Conservation (phyloP, 92 coral and sea anemone genomes). For the Ricordea florida region DNA sequence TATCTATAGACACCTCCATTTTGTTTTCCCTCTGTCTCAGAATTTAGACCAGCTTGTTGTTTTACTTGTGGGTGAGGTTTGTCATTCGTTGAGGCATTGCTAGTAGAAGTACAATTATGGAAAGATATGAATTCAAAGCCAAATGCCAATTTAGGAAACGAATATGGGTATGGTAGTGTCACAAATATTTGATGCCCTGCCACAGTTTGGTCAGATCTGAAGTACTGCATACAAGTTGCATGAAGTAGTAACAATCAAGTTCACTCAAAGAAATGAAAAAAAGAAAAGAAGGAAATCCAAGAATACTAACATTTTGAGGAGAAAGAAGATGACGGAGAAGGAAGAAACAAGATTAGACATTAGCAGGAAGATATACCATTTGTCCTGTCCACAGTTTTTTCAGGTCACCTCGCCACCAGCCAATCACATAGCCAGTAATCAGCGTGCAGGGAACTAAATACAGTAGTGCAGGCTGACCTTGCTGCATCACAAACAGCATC, state of each 20-base stretch:
- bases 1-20: too few species aligned
- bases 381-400: slow-evolving; percentile 90
- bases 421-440: slow-evolving; percentile 75
- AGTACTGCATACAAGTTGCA: too few species aligned
- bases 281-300: neutral
- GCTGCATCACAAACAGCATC: slow-evolving; percentile 85
- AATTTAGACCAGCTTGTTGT: too few species aligned
- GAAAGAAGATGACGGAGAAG: neutral
- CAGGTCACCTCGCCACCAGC: slow-evolving; percentile 77
- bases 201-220: too few species aligned
- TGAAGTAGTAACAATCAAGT: neutral
- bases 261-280: neutral
- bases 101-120: too few species aligned
- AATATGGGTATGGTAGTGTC: too few species aligned
- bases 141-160: too few species aligned
- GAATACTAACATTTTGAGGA: slow-evolving; percentile 1
- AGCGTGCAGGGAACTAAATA: slow-evolving; percentile 93
- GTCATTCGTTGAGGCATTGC: too few species aligned
- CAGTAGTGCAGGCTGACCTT: slow-evolving; percentile 95
- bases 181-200: too few species aligned
- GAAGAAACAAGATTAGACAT: slow-evolving; percentile 9
- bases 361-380: slow-evolving; percentile 70
- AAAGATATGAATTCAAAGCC: too few species aligned
- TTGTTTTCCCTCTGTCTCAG: too few species aligned
- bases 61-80: too few species aligned